Evolutionary conservation across 2,113 vertebrate species (phyloP), one percentile per base, ranked within the genome.

Genomic region (Canis aureus): DNA sequence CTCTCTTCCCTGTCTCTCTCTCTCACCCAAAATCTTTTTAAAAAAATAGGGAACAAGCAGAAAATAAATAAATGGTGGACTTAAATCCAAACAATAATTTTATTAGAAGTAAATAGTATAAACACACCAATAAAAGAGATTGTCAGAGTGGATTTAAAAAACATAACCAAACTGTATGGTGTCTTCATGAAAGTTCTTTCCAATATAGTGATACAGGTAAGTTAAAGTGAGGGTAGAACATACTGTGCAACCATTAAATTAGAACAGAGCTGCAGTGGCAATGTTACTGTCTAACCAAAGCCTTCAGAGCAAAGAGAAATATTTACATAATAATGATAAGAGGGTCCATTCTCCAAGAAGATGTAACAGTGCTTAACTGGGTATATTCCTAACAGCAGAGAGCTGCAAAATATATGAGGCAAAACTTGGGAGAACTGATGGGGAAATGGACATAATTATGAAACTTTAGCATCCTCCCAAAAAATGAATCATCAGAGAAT

Each of bases 11-110:
- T 43, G 43, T 43, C 43, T 6, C 43, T 6, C 43, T 43, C 43
- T 43, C 43, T 43, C 43, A 6, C 43, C 43, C 43, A 43, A 43
- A 43, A 43, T 43, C 43, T 43, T 43, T 43, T 43, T 43, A 5
- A 43, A 43, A 5, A 43, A 83, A 53, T 62, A 43, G 60, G 11
- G 27, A 92, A 16, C 19, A 74, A 55, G 27, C 43, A n/a, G 53
- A 64, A 87, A 64, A 71, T 20, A 95, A 83, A 59, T n/a, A 62
- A 95, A 73, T 71, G 38, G 20, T 73, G 71, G 43, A 27, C 76
- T 59, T 93, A 89, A 96, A 59, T 89, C 49, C 55, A 90, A 8
- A 90, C n/a, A 64, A 35, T 81, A 92, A 13, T 86, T 55, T 64
- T 55, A 64, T 94, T 80, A 62, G 69, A 93, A 82, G n/a, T 76